Evolutionary conservation across 1,140 invertebrate species (phyloP).

Genomic region (Camponotus pennsylvanicus): DNA sequence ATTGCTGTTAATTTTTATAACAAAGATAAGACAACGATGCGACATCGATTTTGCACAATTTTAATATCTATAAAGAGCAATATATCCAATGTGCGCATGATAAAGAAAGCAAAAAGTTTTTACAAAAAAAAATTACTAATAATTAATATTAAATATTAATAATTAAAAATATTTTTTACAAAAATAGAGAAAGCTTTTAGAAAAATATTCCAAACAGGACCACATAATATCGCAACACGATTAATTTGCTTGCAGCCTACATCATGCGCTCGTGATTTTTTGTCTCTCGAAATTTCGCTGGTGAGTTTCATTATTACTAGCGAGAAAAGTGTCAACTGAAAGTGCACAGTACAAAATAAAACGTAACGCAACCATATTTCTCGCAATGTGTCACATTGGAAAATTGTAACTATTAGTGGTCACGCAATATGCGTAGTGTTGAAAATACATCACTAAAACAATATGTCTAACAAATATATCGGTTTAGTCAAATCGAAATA

Average conservation of each 20-base stretch:
- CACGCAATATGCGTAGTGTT: not conserved
- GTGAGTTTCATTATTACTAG: slow-evolving; percentile 9
- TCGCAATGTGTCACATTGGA: not conserved
- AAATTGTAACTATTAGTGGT: slow-evolving; percentile 9
- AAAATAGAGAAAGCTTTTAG: slow-evolving; percentile 7
- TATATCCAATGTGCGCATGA: not conserved
- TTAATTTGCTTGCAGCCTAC: not conserved
- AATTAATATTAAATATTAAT: too few relatives aligned
- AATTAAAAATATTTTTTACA: too few relatives aligned
- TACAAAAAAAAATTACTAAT: too few relatives aligned
- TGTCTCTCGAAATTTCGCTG: slow-evolving; percentile 25
- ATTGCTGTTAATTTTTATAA: not conserved
- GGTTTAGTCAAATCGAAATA: slow-evolving; percentile 27
- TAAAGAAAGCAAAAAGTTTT: not conserved
- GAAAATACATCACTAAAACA: slow-evolving; percentile 53
- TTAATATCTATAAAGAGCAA: slow-evolving; percentile 2
- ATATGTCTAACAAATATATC: slow-evolving; percentile 51
- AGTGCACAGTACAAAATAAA: slow-evolving; percentile 36
- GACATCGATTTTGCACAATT: not conserved
- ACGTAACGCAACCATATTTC: slow-evolving; percentile 21
- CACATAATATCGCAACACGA: not conserved
- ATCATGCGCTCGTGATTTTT: not conserved
- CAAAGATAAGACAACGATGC: not conserved
- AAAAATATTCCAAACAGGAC: slow-evolving; percentile 2
- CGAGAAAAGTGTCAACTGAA: not conserved